Evolutionary conservation across 1,140 invertebrate species (phyloP).

Genomic region (Drosophila melanica): DNA sequence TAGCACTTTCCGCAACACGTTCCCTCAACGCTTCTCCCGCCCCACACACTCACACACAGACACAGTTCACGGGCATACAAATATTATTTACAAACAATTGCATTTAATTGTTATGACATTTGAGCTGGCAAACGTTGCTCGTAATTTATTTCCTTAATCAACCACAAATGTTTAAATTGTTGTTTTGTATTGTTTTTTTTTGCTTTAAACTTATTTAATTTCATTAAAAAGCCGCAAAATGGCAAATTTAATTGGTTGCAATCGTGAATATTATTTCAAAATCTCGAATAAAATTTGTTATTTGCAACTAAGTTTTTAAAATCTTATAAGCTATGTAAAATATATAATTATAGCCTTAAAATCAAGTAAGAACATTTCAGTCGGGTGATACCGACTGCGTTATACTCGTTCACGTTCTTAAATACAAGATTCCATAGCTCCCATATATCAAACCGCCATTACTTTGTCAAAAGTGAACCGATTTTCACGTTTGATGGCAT

Average conservation of each 20-base stretch:
- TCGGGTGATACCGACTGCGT: too few relatives aligned
- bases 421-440: too few relatives aligned
- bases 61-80: conserved; percentile 20
- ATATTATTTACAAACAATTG: conserved; percentile 34
- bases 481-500: too few relatives aligned
- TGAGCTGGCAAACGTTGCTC: conserved; percentile 10
- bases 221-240: conserved; percentile 7
- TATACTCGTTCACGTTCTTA: too few relatives aligned
- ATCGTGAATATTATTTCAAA: background rate
- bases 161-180: conserved; percentile 4
- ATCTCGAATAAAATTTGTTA: background rate
- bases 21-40: background rate
- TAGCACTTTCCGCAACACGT: background rate
- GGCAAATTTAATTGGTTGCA: conserved; percentile 8
- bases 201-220: conserved; percentile 8
- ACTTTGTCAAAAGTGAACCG: too few relatives aligned
- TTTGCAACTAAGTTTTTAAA: background rate
- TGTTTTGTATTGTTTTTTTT: background rate
- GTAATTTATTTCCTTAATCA: conserved; percentile 36
- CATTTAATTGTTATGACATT: conserved; percentile 38
- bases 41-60: background rate
- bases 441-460: too few relatives aligned
- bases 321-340: too few relatives aligned
- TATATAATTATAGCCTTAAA: too few relatives aligned
- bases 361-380: too few relatives aligned